These are phyloP conservation scores for Formica exsecta DNA, from an alignment of 1,140 invertebrate genomes.

Conservation along the genomic window DNA sequence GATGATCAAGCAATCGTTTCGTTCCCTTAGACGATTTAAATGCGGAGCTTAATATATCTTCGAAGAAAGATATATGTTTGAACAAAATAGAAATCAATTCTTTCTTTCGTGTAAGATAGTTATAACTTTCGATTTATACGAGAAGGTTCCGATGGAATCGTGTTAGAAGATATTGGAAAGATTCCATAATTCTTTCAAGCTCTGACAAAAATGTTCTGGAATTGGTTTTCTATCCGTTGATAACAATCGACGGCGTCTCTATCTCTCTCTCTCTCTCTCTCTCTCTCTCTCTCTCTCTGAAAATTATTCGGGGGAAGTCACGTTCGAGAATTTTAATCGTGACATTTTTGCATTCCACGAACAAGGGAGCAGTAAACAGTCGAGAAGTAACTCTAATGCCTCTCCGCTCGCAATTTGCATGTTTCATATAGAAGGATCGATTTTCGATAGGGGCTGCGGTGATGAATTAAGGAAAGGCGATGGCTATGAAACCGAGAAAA, in stretches of 20 bases:
- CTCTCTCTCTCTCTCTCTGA: background rate
- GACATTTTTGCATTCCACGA: background rate
- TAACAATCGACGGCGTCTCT: background rate
- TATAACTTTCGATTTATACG: constrained; percentile 35
- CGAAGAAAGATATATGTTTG: background rate
- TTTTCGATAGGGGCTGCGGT: constrained; percentile 32
- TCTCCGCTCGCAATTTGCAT: constrained; percentile 32
- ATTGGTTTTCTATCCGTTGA: background rate
- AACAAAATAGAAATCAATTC: constrained; percentile 15
- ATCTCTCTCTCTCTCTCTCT: background rate
- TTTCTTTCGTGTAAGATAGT: background rate
- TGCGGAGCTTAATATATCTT: constrained; percentile 11
- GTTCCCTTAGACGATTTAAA: background rate
- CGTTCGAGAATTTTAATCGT: constrained; percentile 31
- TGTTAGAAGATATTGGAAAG: constrained; percentile 43
- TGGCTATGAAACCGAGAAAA: background rate
- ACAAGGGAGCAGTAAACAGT: constrained; percentile 9
- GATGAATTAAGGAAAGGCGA: constrained; percentile 45
- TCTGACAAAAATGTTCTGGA: background rate
- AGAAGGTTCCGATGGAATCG: background rate
- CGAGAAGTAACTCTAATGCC: constrained; percentile 8
- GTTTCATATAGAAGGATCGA: constrained; percentile 40
- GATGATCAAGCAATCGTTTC: background rate
- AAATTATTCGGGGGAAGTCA: constrained; percentile 1
- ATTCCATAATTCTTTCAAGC: constrained; percentile 14